Evolutionary conservation across 2,888 invertebrate species (phyloP), one percentile per base, ranked within the genome.

Genomic region (Andricus quercusramuli): DNA sequence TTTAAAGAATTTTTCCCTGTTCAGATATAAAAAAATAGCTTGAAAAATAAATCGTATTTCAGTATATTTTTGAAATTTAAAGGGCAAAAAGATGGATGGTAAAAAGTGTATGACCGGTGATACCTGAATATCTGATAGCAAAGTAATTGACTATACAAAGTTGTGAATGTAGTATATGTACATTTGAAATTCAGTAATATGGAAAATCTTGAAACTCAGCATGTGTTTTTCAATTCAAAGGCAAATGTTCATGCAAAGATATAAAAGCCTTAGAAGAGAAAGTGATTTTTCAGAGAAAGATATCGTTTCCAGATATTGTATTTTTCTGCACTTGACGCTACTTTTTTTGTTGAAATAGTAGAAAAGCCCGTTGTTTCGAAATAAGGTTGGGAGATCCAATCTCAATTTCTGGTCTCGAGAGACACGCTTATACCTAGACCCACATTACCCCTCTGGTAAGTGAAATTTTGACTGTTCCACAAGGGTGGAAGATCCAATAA

Each of bases 381-480:
- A 56, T 74, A 56, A 51, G 74, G 51, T 29, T 74, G 56, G 20
- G 13, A 74, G 74, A 74, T 74, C 74, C 74, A 74, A 74, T 74
- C 74, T 74, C 74, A 56, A 74, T 74, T 74, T 56, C 56, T 56
- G 32, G 70, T 70, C 70, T 29, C 70, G 15, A 29, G 70, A 29
- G 70, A 51, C 15, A 9, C 41, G 68, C 51, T 70, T 70, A n/a
- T n/a, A 70, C 44, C 25, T 56, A 74, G 25, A 74, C 74, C 51
- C 74, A n/a, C 74, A 74, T 62, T 66, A 22, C 47, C n/a, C 37
- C 22, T 37, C 29, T 47, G 67, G 59, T 88, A 88, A 88, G 86
- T 89, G 88, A 89, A 89, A 88, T 87, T 88, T 88, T 86, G 85
- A 86, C 84, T 86, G 88, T 83, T 88, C 86, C 86, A 83, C 81